These are phyloP conservation scores for Gymnocheta viridis DNA, from an alignment of 2,888 invertebrate genomes.

Conservation along the genomic window DNA sequence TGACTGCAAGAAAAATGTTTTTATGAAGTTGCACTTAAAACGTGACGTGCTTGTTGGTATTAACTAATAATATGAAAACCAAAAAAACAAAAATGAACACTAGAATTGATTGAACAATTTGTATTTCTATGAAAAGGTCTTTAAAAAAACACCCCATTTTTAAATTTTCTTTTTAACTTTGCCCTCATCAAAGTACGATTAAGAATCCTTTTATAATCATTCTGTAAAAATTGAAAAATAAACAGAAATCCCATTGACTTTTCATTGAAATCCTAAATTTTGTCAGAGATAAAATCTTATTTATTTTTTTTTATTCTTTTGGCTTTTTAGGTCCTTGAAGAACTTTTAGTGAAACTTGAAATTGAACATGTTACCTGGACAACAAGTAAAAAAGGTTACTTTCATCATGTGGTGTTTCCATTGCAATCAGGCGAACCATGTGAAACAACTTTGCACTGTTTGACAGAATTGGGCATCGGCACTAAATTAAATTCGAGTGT, in stretches of 20 bases:
- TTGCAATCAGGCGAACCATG: slow-evolving; percentile 87
- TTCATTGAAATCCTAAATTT: neutral
- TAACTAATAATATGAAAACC: neutral
- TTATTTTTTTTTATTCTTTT: neutral
- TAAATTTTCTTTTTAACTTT: no score
- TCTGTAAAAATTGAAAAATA: neutral
- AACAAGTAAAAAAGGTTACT: slow-evolving; percentile 86
- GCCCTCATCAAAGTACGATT: no score
- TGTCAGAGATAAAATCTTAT: neutral
- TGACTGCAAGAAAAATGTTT: neutral
- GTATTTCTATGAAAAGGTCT: no score
- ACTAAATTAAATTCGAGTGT: slow-evolving; percentile 87
- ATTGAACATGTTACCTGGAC: slow-evolving; percentile 88
- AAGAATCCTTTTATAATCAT: neutral
- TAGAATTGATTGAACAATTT: no score
- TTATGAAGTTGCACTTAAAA: slow-evolving; percentile 2
- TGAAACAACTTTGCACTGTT: slow-evolving; percentile 88
- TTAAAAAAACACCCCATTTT: no score
- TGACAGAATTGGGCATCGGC: slow-evolving; percentile 88
- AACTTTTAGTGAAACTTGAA: slow-evolving; percentile 85
- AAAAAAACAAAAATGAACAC: neutral
- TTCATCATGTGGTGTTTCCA: slow-evolving; percentile 88
- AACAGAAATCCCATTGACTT: neutral
- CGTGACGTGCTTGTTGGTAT: slow-evolving; percentile 3
- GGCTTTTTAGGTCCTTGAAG: slow-evolving; percentile 85